Conservation (phyloP, 2,888 invertebrate species). For the Malacosoma neustria region DNA sequence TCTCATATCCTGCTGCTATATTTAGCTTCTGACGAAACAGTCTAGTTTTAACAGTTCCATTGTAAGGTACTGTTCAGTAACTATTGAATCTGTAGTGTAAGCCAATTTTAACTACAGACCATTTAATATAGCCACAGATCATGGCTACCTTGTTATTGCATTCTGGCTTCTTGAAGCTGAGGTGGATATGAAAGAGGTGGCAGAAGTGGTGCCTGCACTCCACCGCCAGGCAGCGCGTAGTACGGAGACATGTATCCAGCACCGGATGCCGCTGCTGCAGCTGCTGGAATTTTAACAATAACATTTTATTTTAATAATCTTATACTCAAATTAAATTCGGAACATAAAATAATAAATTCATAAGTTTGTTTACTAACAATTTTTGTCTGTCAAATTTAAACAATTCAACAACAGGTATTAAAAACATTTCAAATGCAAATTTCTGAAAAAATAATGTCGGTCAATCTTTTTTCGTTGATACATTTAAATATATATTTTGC, state of each 20-base stretch:
- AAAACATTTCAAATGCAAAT: neutral
- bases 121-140: no score
- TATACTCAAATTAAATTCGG: no score
- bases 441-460: neutral
- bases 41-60: neutral
- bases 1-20: constrained; percentile 18
- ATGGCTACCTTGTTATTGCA: no score
- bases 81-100: constrained; percentile 10
- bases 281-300: constrained; percentile 31
- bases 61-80: neutral
- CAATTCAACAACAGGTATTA: no score
- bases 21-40: neutral
- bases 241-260: constrained; percentile 85
- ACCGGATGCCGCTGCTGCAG: constrained; percentile 72
- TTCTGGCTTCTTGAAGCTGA: constrained; percentile 84
- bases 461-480: neutral
- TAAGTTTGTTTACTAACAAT: no score
- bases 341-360: no score
- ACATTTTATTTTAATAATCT: no score
- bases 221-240: constrained; percentile 79
- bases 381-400: no score
- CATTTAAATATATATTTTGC: no score
- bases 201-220: constrained; percentile 76
- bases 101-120: no score
- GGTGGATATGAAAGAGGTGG: constrained; percentile 79